Base-by-base conservation (phyloP, 2,888 invertebrate genomes). In the Synanthedon tipuliformis region DNA sequence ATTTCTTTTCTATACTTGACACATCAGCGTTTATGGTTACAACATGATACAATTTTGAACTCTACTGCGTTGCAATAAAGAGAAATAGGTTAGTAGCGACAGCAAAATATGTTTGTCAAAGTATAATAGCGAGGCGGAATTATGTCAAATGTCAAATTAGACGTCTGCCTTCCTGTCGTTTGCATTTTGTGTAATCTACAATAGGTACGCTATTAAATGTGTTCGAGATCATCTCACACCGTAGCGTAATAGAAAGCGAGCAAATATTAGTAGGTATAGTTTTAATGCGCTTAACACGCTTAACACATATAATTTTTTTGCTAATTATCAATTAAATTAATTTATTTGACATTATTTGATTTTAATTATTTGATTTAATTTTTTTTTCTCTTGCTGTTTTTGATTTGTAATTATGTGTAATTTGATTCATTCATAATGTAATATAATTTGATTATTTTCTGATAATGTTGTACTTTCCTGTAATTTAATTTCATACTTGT, bases 131-230 rank as follows among this genome's bases (percentile, higher is more conserved):
- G 63, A 12, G 66, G 61, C 59, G 63, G 75, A 76, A 78, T 80
- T 75, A 81, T 79, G 79, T 81, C 81, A 81, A 82, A 82, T 71
- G 83, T 82, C 83, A 83, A 81, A 82, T 83, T 81, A 82, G 75
- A 78, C 67, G 76, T 68, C 73, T 69, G 69, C 69, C 71, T 79
- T 81, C 78, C 81, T 76, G 79, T 78, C 78, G 73, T 78, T 80
- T 74, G 78, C 75, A 71, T 78, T 81, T 76, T 77, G 71, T 71
- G 73, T 71, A 74, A 49, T 15, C 45, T 45, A 81, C 78, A 81
- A 80, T 79, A 73, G 77, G 64, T 73, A 67, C 71, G 68, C 68
- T 72, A 73, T 78, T 78, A 75, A 74, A 75, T 62, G 68, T 67
- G 59, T 63, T 59, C 55, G 61, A 64, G 50, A 11, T 51, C 15